phyloP scores from a whole-genome alignment of 1,140 invertebrate genomes.

The Habropoda laboriosa region DNA sequence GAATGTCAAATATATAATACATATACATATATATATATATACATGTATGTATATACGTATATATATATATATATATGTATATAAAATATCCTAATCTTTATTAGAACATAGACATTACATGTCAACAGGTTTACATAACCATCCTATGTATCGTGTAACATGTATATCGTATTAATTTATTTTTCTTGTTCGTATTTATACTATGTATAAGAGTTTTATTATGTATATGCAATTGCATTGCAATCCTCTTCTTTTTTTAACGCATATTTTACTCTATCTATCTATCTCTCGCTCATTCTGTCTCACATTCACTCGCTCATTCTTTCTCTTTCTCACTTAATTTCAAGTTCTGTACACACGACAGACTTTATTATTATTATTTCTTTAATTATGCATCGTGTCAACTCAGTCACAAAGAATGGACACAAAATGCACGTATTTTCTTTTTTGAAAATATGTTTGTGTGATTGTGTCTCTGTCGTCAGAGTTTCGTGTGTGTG shows the following conservation, averaged over 20 bases:
- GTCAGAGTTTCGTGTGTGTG: no score
- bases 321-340: background rate
- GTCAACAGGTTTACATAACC: constrained; percentile 70
- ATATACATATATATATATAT: background rate
- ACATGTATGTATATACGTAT: no score
- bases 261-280: no score
- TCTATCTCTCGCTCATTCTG: background rate
- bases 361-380: constrained; percentile 23
- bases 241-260: background rate
- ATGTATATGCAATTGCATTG: constrained; percentile 52
- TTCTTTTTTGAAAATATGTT: background rate
- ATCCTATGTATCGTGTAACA: constrained; percentile 57
- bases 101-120: constrained; percentile 78
- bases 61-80: background rate
- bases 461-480: no score
- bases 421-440: constrained; percentile 7
- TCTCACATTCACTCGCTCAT: background rate
- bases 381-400: background rate
- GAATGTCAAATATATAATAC: no score
- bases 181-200: constrained; percentile 55
- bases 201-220: constrained; percentile 55
- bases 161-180: constrained; percentile 58
- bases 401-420: constrained; percentile 37
- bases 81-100: constrained; percentile 80
- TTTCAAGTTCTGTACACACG: constrained; percentile 36